Evolutionary conservation across 2,888 invertebrate genomes (phyloP).

Genomic region (Amaurobius ferox): DNA sequence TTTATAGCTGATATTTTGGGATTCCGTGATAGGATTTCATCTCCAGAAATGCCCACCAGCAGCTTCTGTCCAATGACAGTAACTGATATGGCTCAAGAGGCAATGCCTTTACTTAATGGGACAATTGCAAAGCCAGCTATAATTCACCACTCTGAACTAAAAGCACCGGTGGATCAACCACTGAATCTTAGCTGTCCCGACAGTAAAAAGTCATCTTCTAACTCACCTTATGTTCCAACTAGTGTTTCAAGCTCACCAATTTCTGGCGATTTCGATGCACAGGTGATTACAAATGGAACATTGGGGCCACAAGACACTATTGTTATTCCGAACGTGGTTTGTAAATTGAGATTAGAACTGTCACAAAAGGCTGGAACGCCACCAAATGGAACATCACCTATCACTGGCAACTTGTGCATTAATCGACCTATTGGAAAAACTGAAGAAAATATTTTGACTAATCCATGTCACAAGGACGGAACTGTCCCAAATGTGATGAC

Average conservation of each 20-base stretch:
- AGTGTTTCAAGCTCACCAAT: slow-evolving; percentile 45
- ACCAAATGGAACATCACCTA: slow-evolving; percentile 39
- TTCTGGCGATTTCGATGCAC: slow-evolving; percentile 17
- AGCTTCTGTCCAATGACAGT: slow-evolving; percentile 32
- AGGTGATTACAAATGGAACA: slow-evolving; percentile 18
- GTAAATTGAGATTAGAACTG: slow-evolving; percentile 60
- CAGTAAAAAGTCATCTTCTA: slow-evolving; percentile 41
- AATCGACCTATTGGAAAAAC: slow-evolving; percentile 32
- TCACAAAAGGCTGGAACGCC: slow-evolving; percentile 44
- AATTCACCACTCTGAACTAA: slow-evolving; percentile 30
- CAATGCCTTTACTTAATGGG: slow-evolving; percentile 48
- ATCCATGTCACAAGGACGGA: slow-evolving; percentile 43
- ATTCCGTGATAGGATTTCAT: slow-evolving; percentile 76
- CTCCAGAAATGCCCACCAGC: slow-evolving; percentile 6
- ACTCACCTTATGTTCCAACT: slow-evolving; percentile 25
- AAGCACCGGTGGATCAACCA: slow-evolving; percentile 51
- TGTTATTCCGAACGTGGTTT: slow-evolving; percentile 53
- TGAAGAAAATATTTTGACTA: slow-evolving; percentile 36
- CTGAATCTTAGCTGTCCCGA: slow-evolving; percentile 63
- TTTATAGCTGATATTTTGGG: slow-evolving; percentile 92
- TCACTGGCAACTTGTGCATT: slow-evolving; percentile 38
- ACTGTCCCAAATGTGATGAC: slow-evolving; percentile 17
- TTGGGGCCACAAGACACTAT: slow-evolving; percentile 24
- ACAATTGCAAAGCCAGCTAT: slow-evolving; percentile 26
- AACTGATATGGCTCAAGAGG: slow-evolving; percentile 22